Evolutionary conservation across 1,140 invertebrate species (phyloP), one percentile per base, ranked within the genome.

Genomic region (Drosophila guanche): DNA sequence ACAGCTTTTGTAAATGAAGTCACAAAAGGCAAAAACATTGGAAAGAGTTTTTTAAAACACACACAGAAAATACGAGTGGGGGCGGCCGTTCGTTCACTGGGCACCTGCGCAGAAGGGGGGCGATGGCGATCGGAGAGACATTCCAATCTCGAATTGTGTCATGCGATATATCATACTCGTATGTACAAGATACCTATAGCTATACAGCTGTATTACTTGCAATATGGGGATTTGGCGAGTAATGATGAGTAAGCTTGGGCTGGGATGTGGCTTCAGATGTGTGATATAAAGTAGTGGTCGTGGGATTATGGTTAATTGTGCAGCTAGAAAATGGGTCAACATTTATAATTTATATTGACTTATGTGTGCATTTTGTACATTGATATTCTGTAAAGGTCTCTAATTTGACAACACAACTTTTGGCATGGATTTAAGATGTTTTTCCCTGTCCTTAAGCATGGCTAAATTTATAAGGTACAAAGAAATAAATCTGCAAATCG

Each of bases 1-100:
- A 77, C 73, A 68, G 77, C 86, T 88, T 85, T 85, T 85, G 81
- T 85, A 80, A 85, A 81, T 86, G 80, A 84, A 85, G 77, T 37
- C 60, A 66, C 50, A 41, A 66, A 72, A 59, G 71, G 14, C 22
- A 45, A 27, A 50, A 46, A 54, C 58, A 41, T 16, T 42, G 37
- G 23, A 47, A 48, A 23, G 53, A 53, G 10, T 16, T 22, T 33
- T 37, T 20, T 20, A 22, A 69, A 66, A 56, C 5, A 41, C 5
- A 41, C 41, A 33, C 55, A 25, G 23, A 74, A 58, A 48, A 33
- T 29, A 37, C 16, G 16, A 74, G 66, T 42, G 71, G 58, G 71
- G 71, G 71, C 71, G 71, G 43, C 7, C 29, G 33, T 6, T 20
- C 29, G 33, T 6, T 20, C 16, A 20, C 27, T 29, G 25, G 51